Percentiles rank a stretch among this genome's conserved stretches.
Conservation (phyloP, 2,113 vertebrate genomes). For the Chaetura pelagica region DNA sequence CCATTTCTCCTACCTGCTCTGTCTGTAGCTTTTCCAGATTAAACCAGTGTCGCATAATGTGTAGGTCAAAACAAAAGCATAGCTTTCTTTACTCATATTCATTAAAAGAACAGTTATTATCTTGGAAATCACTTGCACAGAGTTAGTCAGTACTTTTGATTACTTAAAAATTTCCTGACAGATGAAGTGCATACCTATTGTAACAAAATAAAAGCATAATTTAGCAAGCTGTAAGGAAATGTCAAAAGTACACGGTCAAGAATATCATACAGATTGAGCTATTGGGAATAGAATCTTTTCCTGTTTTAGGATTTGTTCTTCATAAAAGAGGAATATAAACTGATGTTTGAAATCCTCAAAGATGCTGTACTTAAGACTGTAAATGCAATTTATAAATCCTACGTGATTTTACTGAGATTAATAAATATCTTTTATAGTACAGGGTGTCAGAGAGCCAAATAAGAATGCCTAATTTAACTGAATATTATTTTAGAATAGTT, state of each 20-base stretch:
- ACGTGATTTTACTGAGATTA: not conserved
- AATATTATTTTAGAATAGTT: not conserved
- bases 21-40: not conserved
- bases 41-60: not conserved
- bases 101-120: not conserved
- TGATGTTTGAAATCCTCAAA: not conserved
- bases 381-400: not conserved
- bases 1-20: not conserved
- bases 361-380: not conserved
- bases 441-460: not conserved
- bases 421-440: not conserved
- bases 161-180: not conserved
- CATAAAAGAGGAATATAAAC: not conserved
- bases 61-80: not conserved
- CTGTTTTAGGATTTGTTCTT: not conserved
- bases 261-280: not conserved
- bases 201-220: not conserved
- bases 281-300: not conserved
- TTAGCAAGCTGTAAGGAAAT: not conserved
- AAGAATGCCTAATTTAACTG: not conserved
- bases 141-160: not conserved
- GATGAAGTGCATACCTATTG: not conserved
- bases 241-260: not conserved
- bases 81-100: not conserved
- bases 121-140: not conserved